Base-by-base conservation (phyloP, 1,140 invertebrate species). In the Maniola jurtina region DNA sequence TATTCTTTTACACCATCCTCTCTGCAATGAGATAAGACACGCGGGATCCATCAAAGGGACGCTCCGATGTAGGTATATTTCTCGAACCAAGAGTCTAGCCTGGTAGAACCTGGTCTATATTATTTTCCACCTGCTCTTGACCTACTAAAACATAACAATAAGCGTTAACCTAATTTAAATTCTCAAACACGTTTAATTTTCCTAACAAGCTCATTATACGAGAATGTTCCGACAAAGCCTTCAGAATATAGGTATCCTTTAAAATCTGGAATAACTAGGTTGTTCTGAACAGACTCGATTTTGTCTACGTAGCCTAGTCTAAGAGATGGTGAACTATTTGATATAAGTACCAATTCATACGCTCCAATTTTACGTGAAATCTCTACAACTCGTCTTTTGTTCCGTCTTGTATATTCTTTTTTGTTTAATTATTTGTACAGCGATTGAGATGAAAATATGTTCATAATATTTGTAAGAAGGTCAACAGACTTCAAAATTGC, bases 221-320 rank as follows among this genome's bases (percentile, higher is more conserved):
- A 11, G 42, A 45, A 13, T 6, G 5, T 45, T n/a, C 13, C 9
- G 9, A n/a, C 42, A 45, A 11, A 40, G 13, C 42, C 42, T 45
- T 45, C 42, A 45, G 13, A 45, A 5, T 11, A n/a, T 11, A n/a
- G 42, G 42, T 45, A 45, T 45, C 42, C 13, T 45, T 45, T 11
- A 45, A 45, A 45, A 45, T 45, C 42, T 45, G 9, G 42, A 45
- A 45, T 45, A 45, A 45, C 42, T 45, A 45, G 42, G 13, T n/a
- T 8, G 42, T n/a, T 45, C 9, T 45, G 9, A 45, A 45, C 42
- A n/a, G 42, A 45, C 42, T 13, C 42, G 42, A 45, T 45, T 45
- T 45, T 13, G 42, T 45, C 42, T 45, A n/a, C 42, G 42, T 45
- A n/a, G 9, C 13, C 5, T 45, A 45, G 42, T 9, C 13, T n/a